phyloP scores from a whole-genome alignment of 2,888 invertebrate species.

The Eupithecia centaureata region DNA sequence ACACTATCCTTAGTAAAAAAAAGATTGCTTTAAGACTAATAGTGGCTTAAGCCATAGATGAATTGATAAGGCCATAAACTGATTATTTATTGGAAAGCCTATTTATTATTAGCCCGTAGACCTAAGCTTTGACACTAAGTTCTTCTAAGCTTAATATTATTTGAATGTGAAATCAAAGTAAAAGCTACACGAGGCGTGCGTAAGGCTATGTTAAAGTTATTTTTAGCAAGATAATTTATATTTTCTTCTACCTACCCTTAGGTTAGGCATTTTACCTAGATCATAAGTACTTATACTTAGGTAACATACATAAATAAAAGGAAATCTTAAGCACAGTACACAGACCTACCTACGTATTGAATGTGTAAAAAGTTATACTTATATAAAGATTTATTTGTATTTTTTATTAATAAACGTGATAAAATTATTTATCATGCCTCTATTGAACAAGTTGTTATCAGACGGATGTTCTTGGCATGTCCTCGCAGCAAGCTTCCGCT shows the following conservation, averaged over 20 bases:
- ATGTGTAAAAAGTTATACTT: too few species aligned
- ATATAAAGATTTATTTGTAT: slow-evolving; percentile 1
- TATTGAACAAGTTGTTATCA: slow-evolving; percentile 56
- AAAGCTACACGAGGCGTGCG: neutral
- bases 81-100: too few species aligned
- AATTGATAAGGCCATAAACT: too few species aligned
- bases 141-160: neutral
- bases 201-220: neutral
- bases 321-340: neutral
- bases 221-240: neutral
- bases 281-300: neutral
- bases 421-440: slow-evolving; percentile 20
- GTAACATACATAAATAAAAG: too few species aligned
- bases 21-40: neutral
- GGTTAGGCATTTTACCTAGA: neutral
- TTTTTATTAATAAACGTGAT: slow-evolving; percentile 19
- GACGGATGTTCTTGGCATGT: slow-evolving; percentile 60
- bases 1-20: neutral
- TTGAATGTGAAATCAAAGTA: neutral
- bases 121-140: neutral
- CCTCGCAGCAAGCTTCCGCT: slow-evolving; percentile 53
- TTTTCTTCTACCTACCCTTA: neutral
- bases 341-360: neutral
- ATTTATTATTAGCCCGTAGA: neutral
- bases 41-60: neutral